These are phyloP conservation scores for Dryoscopus gambensis DNA, from an alignment of 2,113 vertebrate species.

Conservation along the genomic window DNA sequence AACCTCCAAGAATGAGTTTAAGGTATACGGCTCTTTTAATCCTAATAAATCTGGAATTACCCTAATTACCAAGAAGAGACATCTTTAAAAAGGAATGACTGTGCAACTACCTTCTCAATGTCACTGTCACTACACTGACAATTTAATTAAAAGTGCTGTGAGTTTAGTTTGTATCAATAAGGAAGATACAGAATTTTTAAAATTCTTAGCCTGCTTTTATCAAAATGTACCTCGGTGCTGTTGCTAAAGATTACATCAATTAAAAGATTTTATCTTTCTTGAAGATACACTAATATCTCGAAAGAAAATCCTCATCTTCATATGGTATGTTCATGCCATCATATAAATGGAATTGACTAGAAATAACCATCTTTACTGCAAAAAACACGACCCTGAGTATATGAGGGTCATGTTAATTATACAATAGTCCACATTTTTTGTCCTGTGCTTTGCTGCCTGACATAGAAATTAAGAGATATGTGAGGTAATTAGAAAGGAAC, in stretches of 20 bases:
- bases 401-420: background rate
- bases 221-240: background rate
- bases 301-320: slow-evolving; percentile 19
- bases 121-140: slow-evolving; percentile 13
- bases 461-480: background rate
- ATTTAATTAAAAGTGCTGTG: slow-evolving; percentile 57
- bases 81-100: slow-evolving; percentile 36
- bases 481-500: background rate
- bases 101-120: slow-evolving; percentile 32
- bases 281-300: background rate
- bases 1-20: slow-evolving; percentile 11
- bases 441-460: background rate
- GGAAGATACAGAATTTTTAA: slow-evolving; percentile 13
- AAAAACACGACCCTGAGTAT: background rate
- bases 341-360: background rate
- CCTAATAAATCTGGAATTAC: slow-evolving; percentile 58
- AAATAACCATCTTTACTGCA: slow-evolving; percentile 32
- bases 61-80: slow-evolving; percentile 36
- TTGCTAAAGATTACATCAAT: background rate
- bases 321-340: background rate
- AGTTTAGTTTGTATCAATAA: slow-evolving; percentile 31
- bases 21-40: slow-evolving; percentile 31
- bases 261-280: slow-evolving; percentile 1
- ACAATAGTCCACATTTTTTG: background rate
- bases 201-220: background rate